Evolutionary conservation across 2,888 invertebrate species (phyloP), one percentile per base, ranked within the genome.

Genomic region (Ceriagrion tenellum): DNA sequence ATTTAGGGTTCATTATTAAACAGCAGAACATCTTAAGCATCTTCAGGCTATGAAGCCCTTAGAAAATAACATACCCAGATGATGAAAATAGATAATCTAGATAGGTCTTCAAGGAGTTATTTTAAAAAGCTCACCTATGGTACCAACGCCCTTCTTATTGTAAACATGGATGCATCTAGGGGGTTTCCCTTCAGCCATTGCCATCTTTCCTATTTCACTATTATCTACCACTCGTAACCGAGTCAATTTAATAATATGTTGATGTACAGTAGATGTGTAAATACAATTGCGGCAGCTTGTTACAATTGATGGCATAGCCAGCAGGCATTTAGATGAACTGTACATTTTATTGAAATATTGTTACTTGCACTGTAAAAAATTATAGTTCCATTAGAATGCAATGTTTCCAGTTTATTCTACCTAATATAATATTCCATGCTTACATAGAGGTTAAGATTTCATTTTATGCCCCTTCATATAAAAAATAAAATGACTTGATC

Each of bases 181-280:
- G 23, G 99, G 99, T 97, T 98, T 99, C 91, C 99, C 99, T 96
- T 99, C 99, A 2, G 98, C 98, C 98, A 99, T 99, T 0, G 99
- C 99, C 96, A 98, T 98, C 97, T 99, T 99, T 69, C 99, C 99
- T 95, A 99, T 98, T 96, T 98, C 98, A 95, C 99, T 99, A 97
- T 99, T 99, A 97, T 99, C 99, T 4, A 99, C 99, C 13, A 99
- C 99, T 96, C 99, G 97, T 30, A 99, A 97, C 95, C 99, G 97
- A 0, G 98, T 98, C 96, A 99, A 96, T 96, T 98, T 98, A 88
- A 98, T 97, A 93, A 99, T 98, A 97, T 98, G 98, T 96, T 97
- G 97, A 96, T 97, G 97, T 95, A 97, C 96, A 12, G 97, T 96
- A 0, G 98, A 97, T 20, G 98, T 98, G 96, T 26, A 55, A 89